phyloP scores from a whole-genome alignment of 1,140 invertebrate species.

The Drosophila kurseongensis region DNA sequence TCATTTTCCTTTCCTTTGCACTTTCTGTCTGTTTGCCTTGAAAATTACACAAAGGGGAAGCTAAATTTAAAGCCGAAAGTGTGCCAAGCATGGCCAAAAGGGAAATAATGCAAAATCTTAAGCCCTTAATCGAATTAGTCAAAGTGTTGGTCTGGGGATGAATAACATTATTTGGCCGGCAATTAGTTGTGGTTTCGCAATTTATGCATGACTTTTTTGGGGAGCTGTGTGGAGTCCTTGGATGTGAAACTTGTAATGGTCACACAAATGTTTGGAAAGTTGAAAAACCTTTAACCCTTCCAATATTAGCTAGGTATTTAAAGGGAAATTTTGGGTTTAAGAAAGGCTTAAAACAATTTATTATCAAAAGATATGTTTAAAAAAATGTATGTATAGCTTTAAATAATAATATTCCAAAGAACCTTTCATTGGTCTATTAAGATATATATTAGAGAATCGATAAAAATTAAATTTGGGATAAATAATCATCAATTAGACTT shows the following conservation, averaged over 20 bases:
- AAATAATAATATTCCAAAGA: too few species aligned
- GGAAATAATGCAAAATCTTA: slow-evolving; percentile 17
- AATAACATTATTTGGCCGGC: slow-evolving; percentile 34
- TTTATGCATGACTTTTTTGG: neutral
- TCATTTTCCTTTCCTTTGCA: neutral
- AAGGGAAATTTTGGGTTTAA: too few species aligned
- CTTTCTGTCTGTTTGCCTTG: slow-evolving; percentile 33
- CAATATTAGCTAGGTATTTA: neutral
- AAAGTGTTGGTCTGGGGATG: slow-evolving; percentile 8
- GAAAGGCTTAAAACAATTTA: too few species aligned
- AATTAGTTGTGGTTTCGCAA: slow-evolving; percentile 37
- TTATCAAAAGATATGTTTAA: too few species aligned
- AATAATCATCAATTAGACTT: too few species aligned
- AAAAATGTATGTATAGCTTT: too few species aligned
- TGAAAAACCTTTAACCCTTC: neutral
- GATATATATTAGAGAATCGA: too few species aligned
- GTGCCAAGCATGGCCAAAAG: slow-evolving; percentile 34
- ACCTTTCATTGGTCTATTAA: too few species aligned
- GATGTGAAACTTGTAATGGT: neutral
- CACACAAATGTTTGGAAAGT: neutral
- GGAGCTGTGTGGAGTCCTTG: neutral
- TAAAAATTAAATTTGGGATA: too few species aligned
- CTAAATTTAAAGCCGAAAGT: slow-evolving; percentile 26
- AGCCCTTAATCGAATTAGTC: slow-evolving; percentile 46
- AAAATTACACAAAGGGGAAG: slow-evolving; percentile 29